Evolutionary conservation across 2,797 vertebrate genomes (phyloP), one percentile per base, ranked within the genome.

Genomic region (Octomys mimax): DNA sequence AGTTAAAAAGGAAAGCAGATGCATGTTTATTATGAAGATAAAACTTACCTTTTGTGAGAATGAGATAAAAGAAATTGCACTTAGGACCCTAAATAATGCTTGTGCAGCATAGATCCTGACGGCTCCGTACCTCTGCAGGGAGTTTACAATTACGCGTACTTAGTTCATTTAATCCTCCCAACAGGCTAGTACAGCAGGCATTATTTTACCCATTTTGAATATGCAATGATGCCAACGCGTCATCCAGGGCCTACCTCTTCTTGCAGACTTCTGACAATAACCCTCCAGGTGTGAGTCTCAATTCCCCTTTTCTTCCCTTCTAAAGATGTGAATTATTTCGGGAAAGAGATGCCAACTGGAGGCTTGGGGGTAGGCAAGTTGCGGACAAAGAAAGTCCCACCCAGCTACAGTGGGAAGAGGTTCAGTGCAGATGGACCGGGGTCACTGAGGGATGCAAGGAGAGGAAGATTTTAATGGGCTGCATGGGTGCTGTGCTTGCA

Each of bases 11-110:
- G 46, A 81, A 89, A 94, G 42, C 80, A 98, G 71, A 46, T 87
- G 36, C 42, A n/a, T 57, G 7, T 59, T 96, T 93, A 70, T 84
- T 39, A 59, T 68, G 33, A 91, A 94, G 71, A 87, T 57, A 95
- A 91, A 96, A 86, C 39, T 90, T 89, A 83, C 13, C 46, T 92
- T 88, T 91, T 75, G 33, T 84, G 95, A 94, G 86, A 87, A 87
- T 62, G 62, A 88, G 66, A 81, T 89, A 73, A 91, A 84, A 92
- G 80, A 92, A 95, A 59, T 79, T 82, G 28, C 19, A 81, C 71
- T n/a, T 87, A 52, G 49, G 33, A 39, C 62, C 24, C 64, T 68
- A 91, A 81, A 81, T 68, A 80, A 84, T 31, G 2, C 36, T 81
- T 87, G 52, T 2, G 11, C 22, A 39, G 52, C 39, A 31, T 0